A percentile compares a stretch with the other conserved stretches of the same genome.
Evolutionary conservation across 2,888 invertebrate genomes (phyloP).

Genomic region (Prosopocoilus inquinatus): DNA sequence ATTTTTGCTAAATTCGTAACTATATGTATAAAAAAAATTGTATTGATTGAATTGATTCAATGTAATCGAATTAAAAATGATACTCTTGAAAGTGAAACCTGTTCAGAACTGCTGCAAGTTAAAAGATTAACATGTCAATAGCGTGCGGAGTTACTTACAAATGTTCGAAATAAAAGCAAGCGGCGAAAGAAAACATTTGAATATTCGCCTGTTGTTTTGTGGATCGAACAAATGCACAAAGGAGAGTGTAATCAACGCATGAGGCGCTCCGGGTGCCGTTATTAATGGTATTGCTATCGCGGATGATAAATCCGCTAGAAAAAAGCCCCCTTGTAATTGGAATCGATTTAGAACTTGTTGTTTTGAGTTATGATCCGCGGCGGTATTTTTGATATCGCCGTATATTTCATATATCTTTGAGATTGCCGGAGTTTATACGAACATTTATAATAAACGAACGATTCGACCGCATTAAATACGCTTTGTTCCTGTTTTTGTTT

Average conservation of each 20-base stretch:
- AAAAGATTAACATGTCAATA: constrained; percentile 34
- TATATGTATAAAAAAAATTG: too few species aligned
- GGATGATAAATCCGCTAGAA: constrained; percentile 27
- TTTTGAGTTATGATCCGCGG: constrained; percentile 26
- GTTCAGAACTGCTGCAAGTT: not conserved
- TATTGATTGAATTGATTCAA: too few species aligned
- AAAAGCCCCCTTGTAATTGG: constrained; percentile 29
- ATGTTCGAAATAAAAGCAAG: constrained; percentile 31
- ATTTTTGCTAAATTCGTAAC: too few species aligned
- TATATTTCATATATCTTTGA: constrained; percentile 10
- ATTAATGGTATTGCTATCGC: constrained; percentile 30
- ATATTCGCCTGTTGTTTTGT: constrained; percentile 27
- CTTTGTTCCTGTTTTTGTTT: too few species aligned
- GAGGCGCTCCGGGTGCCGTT: constrained; percentile 20
- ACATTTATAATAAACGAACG: too few species aligned
- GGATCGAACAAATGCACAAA: constrained; percentile 11
- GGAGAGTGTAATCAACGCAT: constrained; percentile 8
- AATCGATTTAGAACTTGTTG: constrained; percentile 30
- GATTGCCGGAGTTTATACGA: too few species aligned
- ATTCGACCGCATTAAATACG: too few species aligned
- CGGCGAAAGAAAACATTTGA: constrained; percentile 24
- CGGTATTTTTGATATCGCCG: constrained; percentile 26
- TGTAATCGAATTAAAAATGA: too few species aligned
- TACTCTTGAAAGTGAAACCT: too few species aligned
- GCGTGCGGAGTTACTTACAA: constrained; percentile 29